These are phyloP conservation scores for Idris sp. DNA, from an alignment of 1,140 invertebrate species.

Conservation along the genomic window DNA sequence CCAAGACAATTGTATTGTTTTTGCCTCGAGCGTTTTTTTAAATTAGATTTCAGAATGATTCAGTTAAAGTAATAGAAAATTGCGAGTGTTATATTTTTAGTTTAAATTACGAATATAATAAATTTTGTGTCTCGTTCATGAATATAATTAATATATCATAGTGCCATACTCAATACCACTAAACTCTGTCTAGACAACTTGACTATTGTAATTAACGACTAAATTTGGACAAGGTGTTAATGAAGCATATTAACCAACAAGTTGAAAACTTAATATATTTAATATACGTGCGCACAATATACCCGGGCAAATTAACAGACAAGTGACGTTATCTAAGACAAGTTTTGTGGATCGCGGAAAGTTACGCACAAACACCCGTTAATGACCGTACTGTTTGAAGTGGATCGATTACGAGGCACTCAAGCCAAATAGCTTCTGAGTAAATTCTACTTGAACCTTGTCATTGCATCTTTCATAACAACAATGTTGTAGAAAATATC, in stretches of 20 bases:
- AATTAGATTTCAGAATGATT: no score
- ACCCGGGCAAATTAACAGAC: constrained; percentile 9
- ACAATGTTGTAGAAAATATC: constrained; percentile 69
- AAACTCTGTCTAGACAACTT: constrained; percentile 16
- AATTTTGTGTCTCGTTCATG: no score
- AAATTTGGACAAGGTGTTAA: constrained; percentile 37
- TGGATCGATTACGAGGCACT: constrained; percentile 58
- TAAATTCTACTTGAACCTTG: constrained; percentile 59
- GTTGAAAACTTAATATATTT: constrained; percentile 30
- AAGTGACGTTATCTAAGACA: constrained; percentile 40
- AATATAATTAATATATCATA: not conserved
- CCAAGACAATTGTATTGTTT: no score
- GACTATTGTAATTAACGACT: constrained; percentile 36
- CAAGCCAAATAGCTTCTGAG: constrained; percentile 61
- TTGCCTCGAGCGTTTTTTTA: no score
- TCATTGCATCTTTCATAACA: constrained; percentile 62
- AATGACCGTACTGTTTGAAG: constrained; percentile 57
- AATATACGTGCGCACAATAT: constrained; percentile 12
- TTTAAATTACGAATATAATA: no score
- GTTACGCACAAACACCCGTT: constrained; percentile 50
- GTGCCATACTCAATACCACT: not conserved
- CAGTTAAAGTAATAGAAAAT: no score
- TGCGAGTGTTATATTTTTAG: no score
- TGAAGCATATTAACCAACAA: constrained; percentile 21
- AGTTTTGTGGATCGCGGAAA: constrained; percentile 31